Base-by-base conservation (phyloP, 2,113 vertebrate genomes). In the Collichthys lucidus region DNA sequence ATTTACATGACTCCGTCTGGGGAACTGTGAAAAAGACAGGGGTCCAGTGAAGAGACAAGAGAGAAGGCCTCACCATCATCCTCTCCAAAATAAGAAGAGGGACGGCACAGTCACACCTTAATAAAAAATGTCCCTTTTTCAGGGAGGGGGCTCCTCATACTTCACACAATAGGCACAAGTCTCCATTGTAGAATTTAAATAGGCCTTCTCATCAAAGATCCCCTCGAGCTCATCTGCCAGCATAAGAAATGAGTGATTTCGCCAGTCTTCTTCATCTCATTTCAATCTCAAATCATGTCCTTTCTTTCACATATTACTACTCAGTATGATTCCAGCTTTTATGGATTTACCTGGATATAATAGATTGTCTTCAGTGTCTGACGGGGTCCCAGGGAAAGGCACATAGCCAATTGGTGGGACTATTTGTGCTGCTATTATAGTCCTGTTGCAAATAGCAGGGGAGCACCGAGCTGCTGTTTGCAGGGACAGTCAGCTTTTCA, bases 1-100 rank as follows among this genome's bases (percentile, higher is more conserved):
- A 94, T 94, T 94, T 93, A 93, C 91, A 94, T 93, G 89, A 90
- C 61, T 92, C 83, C 24, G 81, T 92, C 92, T 85, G 82, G 91
- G 89, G 93, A 91, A 61, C 83, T 77, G 89, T 84, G 88, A 91
- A 86, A 85, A 65, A 91, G 87, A 86, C 88, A 77, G 75, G 75
- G 73, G 83, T 90, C 86, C 86, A 87, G 82, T 29, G 55, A 55
- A 68, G 79, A 85, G 78, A 89, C 73, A 74, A 80, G 67, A 85
- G 67, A 72, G 82, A 77, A 40, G 83, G 60, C 81, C 15, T 24
- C 80, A 73, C 53, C 83, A 88, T 88, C 88, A 89, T 87, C 90
- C 88, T 83, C 78, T 88, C 83, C 86, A 88, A 90, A 91, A 91
- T 89, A 86, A 87, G 82, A 86, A 77, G 82, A 89, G 85, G 83